These are phyloP conservation scores for Phyllotis vaccarum DNA, from an alignment of 2,797 vertebrate genomes.

Conservation along the genomic window DNA sequence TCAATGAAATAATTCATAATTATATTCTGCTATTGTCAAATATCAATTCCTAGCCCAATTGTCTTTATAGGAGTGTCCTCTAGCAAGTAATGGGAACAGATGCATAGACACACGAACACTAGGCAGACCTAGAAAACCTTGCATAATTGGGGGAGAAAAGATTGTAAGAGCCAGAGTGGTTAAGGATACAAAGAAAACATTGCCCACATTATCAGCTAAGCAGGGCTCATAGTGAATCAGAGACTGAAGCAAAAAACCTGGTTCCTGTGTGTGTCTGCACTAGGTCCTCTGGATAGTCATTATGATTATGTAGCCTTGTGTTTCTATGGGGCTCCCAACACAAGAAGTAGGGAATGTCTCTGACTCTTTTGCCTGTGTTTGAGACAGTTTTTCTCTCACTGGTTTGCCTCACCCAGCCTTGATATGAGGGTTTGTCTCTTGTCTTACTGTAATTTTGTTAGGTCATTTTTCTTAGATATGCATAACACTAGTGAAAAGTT, in stretches of 20 bases:
- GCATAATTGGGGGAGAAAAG: not conserved
- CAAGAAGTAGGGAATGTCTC: not conserved
- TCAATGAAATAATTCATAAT: not conserved
- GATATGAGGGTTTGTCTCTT: not conserved
- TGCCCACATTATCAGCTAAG: not conserved
- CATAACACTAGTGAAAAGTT: not conserved
- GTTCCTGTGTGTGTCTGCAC: not conserved
- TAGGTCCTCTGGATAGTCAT: not conserved
- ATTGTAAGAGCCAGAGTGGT: not conserved
- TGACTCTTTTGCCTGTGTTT: not conserved
- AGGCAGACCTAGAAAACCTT: not conserved
- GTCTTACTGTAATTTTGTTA: not conserved
- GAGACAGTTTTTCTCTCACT: not conserved
- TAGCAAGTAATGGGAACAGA: not conserved
- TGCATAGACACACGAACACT: not conserved
- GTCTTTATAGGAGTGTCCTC: not conserved
- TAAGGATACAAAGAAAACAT: not conserved
- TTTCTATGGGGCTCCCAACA: no score
- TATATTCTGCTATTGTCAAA: not conserved
- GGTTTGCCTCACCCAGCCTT: not conserved
- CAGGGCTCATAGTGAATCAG: not conserved
- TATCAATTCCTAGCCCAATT: not conserved
- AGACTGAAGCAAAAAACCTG: not conserved
- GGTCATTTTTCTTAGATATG: not conserved
- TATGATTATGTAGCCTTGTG: not conserved